Conservation (phyloP, 1,140 invertebrate species). For the Heliconius congener region DNA sequence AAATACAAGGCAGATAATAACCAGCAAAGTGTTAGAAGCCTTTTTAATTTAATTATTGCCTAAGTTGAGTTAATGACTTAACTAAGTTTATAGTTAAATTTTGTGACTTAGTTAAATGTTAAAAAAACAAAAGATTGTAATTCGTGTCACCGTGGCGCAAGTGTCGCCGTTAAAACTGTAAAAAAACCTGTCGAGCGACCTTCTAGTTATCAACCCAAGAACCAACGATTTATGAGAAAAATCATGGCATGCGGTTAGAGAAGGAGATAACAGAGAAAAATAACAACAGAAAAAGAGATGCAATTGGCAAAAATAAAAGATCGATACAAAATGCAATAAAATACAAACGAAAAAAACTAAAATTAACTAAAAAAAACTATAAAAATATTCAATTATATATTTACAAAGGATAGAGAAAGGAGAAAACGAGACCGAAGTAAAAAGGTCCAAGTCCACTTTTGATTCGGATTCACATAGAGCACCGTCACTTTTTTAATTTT, state of each 20-base stretch:
- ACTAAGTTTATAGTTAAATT: background rate
- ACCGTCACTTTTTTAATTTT: conserved; percentile 60
- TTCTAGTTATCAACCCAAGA: conserved; percentile 65
- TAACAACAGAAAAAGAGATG: conserved; percentile 54
- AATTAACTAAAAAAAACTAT: conserved; percentile 29
- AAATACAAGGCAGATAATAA: conserved; percentile 6
- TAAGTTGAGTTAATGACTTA: background rate
- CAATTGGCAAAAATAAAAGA: conserved; percentile 78
- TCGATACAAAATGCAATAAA: conserved; percentile 33
- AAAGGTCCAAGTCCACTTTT: conserved; percentile 56
- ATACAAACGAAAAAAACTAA: too few species aligned
- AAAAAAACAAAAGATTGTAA: conserved; percentile 55
- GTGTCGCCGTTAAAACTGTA: conserved; percentile 75
- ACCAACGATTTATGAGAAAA: conserved; percentile 54
- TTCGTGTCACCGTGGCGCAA: conserved; percentile 50
- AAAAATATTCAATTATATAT: conserved; percentile 60
- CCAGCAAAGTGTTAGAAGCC: background rate
- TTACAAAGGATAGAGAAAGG: conserved; percentile 55
- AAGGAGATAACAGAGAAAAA: conserved; percentile 24
- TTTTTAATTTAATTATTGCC: background rate
- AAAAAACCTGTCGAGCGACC: conserved; percentile 71
- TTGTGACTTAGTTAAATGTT: conserved; percentile 20
- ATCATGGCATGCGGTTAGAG: conserved; percentile 68
- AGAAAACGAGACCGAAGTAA: conserved; percentile 50
- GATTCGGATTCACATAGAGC: conserved; percentile 57